Evolutionary conservation across 1,140 invertebrate genomes (phyloP).

Genomic region (Drusus annulatus): DNA sequence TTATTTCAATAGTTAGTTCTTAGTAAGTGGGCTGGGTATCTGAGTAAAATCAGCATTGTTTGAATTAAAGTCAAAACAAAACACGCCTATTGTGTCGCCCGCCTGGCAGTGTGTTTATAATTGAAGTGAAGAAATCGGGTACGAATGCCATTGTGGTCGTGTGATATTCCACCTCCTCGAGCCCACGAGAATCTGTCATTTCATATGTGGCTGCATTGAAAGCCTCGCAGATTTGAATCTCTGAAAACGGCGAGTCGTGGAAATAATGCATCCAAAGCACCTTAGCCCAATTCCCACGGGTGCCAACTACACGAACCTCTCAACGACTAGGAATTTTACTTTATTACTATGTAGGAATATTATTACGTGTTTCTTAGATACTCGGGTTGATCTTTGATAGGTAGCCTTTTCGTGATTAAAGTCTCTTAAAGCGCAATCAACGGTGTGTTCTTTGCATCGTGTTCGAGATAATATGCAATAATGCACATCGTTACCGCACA

Average conservation of each 20-base stretch:
- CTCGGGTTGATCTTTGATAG: background rate
- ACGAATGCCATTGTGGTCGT: constrained; percentile 18
- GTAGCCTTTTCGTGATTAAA: background rate
- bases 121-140: too few species aligned
- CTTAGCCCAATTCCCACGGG: constrained; percentile 30
- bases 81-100: constrained; percentile 9
- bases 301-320: background rate
- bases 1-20: too few species aligned
- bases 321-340: constrained; percentile 26
- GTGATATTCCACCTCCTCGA: background rate
- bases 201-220: constrained; percentile 23
- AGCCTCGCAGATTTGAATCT: constrained; percentile 1
- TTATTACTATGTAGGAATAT: constrained; percentile 5
- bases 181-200: constrained; percentile 5
- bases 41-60: too few species aligned
- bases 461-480: background rate
- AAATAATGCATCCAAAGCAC: constrained; percentile 12
- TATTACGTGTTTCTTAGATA: constrained; percentile 5
- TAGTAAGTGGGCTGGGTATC: too few species aligned
- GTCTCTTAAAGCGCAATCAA: constrained; percentile 7
- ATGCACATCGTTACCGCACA: background rate
- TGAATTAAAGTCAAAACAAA: background rate
- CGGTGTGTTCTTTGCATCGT: background rate
- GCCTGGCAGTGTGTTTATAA: too few species aligned
- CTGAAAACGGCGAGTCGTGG: background rate